Evolutionary conservation across 2,113 vertebrate genomes (phyloP), one percentile per base, ranked within the genome.

Genomic region (Murina feae): DNA sequence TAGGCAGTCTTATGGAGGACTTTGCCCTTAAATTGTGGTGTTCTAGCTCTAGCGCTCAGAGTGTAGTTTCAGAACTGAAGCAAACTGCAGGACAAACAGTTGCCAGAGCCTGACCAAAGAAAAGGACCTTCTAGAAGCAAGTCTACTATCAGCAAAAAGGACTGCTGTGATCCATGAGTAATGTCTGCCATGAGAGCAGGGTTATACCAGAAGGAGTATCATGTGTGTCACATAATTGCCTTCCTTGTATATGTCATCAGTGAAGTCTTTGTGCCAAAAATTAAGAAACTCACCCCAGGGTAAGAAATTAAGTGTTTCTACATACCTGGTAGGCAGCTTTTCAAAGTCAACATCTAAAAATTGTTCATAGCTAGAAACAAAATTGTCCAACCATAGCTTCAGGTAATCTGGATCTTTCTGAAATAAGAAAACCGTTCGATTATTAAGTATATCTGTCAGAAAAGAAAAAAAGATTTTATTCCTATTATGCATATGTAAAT

Each of bases 401-500:
- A 99, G 98, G 96, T 99, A 99, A 98, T 99, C 99, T 91, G 99
- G 99, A 97, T 99, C 99, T 98, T 99, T 99, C 99, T 99, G 98
- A 96, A 97, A 97, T 90, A 88, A 85, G 14, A 94, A 96, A 94
- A 78, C 23, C 23, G 79, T 92, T 75, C 32, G 17, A 79, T 60
- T 55, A 91, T 80, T 86, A 93, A 85, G 17, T 58, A 25, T 23
- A 88, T 6, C 20, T 95, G 16, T 71, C 32, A 79, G n/a, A 35
- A 42, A 37, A 14, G 6, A 23, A 44, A 58, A 68, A 85, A 91
- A 30, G 13, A 2, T 75, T 91, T 79, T 28, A 80, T 4, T 85
- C 17, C 18, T 63, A 69, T 30, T 78, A 84, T 55, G 28, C 78
- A 91, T 9, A 47, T 79, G 85, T 35, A 28, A 82, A 60, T 35